A percentile compares a stretch with the other conserved stretches of the same genome.
phyloP scores from a whole-genome alignment of 2,888 invertebrate species.

The Epinotia bilunana region DNA sequence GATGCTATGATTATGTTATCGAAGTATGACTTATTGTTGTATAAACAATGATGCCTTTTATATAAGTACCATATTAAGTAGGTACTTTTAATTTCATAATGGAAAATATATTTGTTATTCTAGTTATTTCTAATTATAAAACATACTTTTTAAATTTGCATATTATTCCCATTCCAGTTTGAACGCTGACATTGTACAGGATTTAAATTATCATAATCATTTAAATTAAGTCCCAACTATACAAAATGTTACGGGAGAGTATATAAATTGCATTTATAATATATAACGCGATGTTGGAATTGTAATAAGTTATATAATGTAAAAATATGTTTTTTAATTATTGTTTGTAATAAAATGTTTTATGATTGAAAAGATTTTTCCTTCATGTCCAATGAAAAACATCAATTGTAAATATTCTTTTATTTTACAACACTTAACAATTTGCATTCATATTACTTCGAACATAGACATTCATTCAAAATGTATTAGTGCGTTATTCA shows the following conservation, averaged over 20 bases:
- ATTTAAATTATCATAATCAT: conserved; percentile 20
- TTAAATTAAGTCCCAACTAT: conserved; percentile 42
- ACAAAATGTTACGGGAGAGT: conserved; percentile 50
- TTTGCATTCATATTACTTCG: conserved; percentile 59
- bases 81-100: conserved; percentile 18
- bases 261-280: conserved; percentile 77
- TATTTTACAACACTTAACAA: conserved; percentile 69
- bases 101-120: conserved; percentile 35
- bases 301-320: conserved; percentile 71
- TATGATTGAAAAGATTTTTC: conserved; percentile 59
- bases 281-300: conserved; percentile 73
- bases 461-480: conserved; percentile 56
- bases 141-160: conserved; percentile 39
- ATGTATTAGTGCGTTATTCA: conserved; percentile 50
- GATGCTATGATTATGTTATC: neutral
- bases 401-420: conserved; percentile 56
- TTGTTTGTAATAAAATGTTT: conserved; percentile 84
- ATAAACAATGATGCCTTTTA: conserved; percentile 28
- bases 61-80: conserved; percentile 29
- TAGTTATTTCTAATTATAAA: conserved; percentile 42
- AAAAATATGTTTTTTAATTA: conserved; percentile 78
- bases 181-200: conserved; percentile 44
- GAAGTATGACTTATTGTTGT: conserved; percentile 18
- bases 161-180: conserved; percentile 54
- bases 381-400: conserved; percentile 7